Percentiles rank a stretch among this genome's conserved stretches.
These are phyloP conservation scores for Bos javanicus DNA, from an alignment of 2,113 vertebrate genomes.

Conservation along the genomic window DNA sequence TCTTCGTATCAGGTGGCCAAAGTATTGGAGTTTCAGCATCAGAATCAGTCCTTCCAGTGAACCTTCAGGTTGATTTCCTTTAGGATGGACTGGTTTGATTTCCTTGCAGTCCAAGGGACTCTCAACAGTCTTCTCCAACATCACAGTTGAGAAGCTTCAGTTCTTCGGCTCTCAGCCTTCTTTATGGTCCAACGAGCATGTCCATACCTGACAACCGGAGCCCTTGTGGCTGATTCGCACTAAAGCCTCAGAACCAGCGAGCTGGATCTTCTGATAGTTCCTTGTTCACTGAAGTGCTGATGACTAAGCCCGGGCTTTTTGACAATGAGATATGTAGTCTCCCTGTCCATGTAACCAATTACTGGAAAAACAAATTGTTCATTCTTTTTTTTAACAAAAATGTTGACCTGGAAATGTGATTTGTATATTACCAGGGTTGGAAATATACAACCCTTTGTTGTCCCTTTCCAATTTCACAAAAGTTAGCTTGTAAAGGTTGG, in stretches of 20 bases:
- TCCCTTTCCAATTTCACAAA: not conserved
- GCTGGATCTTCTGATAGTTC: not conserved
- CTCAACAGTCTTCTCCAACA: not conserved
- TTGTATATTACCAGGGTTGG: not conserved
- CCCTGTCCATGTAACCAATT: not conserved
- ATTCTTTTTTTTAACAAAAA: not conserved
- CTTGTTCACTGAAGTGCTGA: not conserved
- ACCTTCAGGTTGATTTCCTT: not conserved
- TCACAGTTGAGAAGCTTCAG: not conserved
- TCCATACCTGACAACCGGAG: not conserved
- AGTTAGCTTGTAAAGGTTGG: not conserved
- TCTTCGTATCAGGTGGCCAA: not conserved
- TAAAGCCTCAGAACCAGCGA: not conserved
- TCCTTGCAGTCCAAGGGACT: not conserved
- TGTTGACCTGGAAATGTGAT: not conserved
- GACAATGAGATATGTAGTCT: not conserved
- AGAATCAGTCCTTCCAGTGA: not conserved
- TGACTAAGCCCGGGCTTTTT: not conserved
- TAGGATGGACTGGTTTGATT: not conserved
- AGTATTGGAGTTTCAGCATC: not conserved
- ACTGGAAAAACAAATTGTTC: not conserved
- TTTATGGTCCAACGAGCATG: fast-evolving
- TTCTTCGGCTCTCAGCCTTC: fast-evolving
- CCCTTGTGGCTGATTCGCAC: not conserved
- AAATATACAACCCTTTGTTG: not conserved